Evolutionary conservation across 1,140 invertebrate species (phyloP).

Genomic region (Drosophila subpulchrella): DNA sequence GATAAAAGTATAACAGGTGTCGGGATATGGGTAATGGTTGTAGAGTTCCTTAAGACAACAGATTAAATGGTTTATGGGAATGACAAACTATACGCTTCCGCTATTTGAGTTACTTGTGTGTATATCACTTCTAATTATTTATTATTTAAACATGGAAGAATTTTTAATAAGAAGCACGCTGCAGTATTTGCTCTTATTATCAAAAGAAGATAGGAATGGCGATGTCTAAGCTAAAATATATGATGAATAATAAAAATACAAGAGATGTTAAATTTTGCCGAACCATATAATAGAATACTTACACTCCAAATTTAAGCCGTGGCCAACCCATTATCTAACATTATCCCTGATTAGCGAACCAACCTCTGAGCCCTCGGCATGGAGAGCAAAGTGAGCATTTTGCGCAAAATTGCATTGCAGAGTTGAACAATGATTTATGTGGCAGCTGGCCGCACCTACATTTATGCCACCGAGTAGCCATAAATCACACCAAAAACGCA

Average conservation of each 20-base stretch:
- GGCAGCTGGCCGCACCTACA: constrained; percentile 73
- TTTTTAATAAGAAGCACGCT: no score
- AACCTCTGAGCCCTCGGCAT: constrained; percentile 6
- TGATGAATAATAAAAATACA: no score
- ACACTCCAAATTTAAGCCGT: background rate
- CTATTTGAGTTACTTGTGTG: background rate
- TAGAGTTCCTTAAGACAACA: background rate
- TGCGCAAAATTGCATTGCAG: constrained; percentile 61
- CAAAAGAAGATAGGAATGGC: no score
- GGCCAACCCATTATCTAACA: constrained; percentile 34
- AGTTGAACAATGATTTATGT: constrained; percentile 78
- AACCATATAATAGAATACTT: no score
- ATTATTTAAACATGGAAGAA: no score
- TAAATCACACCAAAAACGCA: constrained; percentile 79
- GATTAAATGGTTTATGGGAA: constrained; percentile 9
- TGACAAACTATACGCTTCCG: background rate
- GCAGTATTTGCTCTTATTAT: no score
- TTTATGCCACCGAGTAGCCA: constrained; percentile 78
- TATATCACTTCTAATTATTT: no score
- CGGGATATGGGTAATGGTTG: constrained; percentile 7
- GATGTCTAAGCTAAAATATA: no score
- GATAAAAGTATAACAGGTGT: constrained; percentile 58
- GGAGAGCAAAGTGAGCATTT: constrained; percentile 35
- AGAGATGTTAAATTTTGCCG: background rate
- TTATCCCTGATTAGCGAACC: constrained; percentile 25